Conservation (phyloP, 2,797 vertebrate genomes). For the Caiman crocodilus region DNA sequence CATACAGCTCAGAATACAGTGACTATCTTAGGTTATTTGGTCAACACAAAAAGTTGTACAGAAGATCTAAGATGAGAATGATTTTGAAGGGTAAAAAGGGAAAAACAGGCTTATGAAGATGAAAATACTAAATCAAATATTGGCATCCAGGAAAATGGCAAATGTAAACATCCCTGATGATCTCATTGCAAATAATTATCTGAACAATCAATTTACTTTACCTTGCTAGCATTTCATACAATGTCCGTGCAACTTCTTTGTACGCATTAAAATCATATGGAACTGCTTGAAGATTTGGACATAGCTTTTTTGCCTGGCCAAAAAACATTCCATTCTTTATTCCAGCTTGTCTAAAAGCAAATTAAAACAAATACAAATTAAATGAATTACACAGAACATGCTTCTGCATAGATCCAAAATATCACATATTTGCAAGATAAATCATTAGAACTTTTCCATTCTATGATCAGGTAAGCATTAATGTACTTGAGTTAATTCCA, state of each 20-base stretch:
- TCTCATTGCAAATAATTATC: neutral
- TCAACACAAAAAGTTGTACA: neutral
- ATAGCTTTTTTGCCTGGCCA: slow-evolving; percentile 94
- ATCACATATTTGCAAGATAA: neutral
- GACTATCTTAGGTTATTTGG: neutral
- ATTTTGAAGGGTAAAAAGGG: neutral
- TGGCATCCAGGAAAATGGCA: neutral
- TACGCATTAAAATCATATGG: slow-evolving; percentile 95
- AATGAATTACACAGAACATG: slow-evolving; percentile 16
- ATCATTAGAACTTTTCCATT: neutral
- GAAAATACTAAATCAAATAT: neutral
- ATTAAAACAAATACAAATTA: neutral
- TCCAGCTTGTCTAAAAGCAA: slow-evolving; percentile 88
- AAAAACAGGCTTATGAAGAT: neutral
- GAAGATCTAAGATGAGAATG: neutral
- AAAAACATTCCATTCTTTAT: slow-evolving; percentile 99
- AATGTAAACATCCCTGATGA: neutral
- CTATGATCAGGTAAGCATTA: neutral
- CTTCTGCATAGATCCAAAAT: slow-evolving; percentile 9
- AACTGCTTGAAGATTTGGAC: slow-evolving; percentile 92
- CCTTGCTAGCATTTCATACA: slow-evolving; percentile 96
- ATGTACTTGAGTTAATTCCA: neutral
- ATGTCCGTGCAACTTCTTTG: slow-evolving; percentile 91
- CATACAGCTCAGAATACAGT: neutral
- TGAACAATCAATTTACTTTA: slow-evolving; percentile 64